These are phyloP conservation scores for Eupristina koningsbergeri DNA, from an alignment of 1,140 invertebrate genomes.

Conservation along the genomic window DNA sequence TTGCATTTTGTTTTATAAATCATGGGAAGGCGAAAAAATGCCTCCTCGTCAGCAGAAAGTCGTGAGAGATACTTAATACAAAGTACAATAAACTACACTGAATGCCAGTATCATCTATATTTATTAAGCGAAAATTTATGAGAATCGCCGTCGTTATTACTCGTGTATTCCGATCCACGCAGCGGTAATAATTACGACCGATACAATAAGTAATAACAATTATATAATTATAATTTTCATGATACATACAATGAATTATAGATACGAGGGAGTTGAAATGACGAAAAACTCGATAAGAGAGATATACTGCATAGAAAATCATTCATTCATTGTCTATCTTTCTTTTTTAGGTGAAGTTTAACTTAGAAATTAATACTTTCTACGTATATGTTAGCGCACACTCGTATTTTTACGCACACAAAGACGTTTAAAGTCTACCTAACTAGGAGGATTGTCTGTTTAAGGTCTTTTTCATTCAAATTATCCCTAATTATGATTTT, in stretches of 20 bases:
- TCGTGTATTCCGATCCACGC: not conserved
- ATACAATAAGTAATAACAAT: conserved; percentile 44
- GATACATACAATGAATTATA: conserved; percentile 49
- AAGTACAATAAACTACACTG: conserved; percentile 51
- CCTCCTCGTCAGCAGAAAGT: conserved; percentile 26
- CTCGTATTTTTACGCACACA: conserved; percentile 23
- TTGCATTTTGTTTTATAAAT: conserved; percentile 30
- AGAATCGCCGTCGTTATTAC: not conserved
- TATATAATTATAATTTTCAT: conserved; percentile 49
- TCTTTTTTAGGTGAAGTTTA: conserved; percentile 1
- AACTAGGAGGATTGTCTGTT: conserved; percentile 50
- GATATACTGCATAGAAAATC: conserved; percentile 32
- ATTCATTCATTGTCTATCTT: conserved; percentile 14
- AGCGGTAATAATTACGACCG: conserved; percentile 34
- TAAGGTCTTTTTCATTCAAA: conserved; percentile 48
- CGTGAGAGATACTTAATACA: conserved; percentile 42
- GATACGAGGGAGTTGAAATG: conserved; percentile 19
- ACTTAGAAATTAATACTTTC: conserved; percentile 50
- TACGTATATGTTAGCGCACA: conserved; percentile 19
- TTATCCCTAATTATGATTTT: not conserved
- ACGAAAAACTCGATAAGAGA: conserved; percentile 44
- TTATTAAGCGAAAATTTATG: conserved; percentile 38
- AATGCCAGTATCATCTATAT: conserved; percentile 30
- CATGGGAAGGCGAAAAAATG: conserved; percentile 21
- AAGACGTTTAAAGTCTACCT: conserved; percentile 42